These are phyloP conservation scores for Sesamia nonagrioides DNA, from an alignment of 1,140 invertebrate species.

Conservation along the genomic window DNA sequence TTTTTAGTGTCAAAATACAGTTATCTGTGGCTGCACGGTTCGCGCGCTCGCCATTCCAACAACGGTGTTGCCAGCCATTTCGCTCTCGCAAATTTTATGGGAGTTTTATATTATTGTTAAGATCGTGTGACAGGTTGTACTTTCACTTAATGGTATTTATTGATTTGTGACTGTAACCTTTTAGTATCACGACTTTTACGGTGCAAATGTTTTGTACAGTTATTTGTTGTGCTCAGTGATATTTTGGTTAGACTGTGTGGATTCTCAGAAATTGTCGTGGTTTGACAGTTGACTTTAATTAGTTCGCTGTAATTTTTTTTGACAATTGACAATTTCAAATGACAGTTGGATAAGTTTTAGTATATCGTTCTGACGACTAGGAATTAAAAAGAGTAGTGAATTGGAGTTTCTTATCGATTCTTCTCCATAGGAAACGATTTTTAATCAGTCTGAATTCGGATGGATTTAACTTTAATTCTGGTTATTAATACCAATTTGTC, in stretches of 20 bases:
- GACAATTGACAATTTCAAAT: neutral
- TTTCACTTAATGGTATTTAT: conserved; percentile 35
- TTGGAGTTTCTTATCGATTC: no score
- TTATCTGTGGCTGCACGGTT: conserved; percentile 40
- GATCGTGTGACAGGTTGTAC: conserved; percentile 34
- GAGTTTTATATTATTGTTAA: conserved; percentile 42
- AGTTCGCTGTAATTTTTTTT: conserved; percentile 24
- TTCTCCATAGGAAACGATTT: no score
- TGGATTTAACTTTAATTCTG: neutral
- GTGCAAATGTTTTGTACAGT: conserved; percentile 17
- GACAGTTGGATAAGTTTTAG: neutral
- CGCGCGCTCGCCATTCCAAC: conserved; percentile 31
- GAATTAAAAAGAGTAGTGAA: neutral
- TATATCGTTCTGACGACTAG: neutral
- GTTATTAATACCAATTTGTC: neutral
- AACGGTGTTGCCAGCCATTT: conserved; percentile 54
- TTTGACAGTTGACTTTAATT: neutral
- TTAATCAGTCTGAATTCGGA: neutral
- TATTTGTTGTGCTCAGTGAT: conserved; percentile 17
- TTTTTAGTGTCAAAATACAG: conserved; percentile 43
- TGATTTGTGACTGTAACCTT: conserved; percentile 15
- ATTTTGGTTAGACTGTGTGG: neutral
- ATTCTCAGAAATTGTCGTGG: neutral
- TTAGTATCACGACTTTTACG: conserved; percentile 29
- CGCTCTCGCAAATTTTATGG: conserved; percentile 58